Evolutionary conservation across 2,888 invertebrate species (phyloP).

Genomic region (Arge pagana): DNA sequence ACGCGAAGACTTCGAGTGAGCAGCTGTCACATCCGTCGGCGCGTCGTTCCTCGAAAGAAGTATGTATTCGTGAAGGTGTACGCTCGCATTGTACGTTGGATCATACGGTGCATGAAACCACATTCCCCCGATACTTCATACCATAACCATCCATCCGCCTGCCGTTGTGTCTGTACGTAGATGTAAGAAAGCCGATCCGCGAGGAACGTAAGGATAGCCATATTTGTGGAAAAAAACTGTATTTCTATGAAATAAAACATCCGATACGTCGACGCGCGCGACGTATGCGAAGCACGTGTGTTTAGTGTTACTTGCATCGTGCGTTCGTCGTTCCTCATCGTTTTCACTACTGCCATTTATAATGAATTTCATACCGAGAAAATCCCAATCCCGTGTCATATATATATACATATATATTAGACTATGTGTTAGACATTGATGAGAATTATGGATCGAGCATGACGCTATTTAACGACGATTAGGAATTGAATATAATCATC

Average conservation of each 20-base stretch:
- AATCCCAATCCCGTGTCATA: too few relatives aligned
- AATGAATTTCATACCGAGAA: too few relatives aligned
- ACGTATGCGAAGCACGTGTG: conserved; percentile 1
- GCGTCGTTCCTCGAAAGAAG: not conserved
- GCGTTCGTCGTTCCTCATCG: conserved; percentile 1
- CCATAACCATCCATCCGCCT: not conserved
- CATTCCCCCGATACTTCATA: not conserved
- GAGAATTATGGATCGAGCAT: too few relatives aligned
- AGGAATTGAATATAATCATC: too few relatives aligned
- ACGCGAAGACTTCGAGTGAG: too few relatives aligned
- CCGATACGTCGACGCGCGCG: not conserved
- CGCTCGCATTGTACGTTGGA: not conserved
- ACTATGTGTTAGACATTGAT: too few relatives aligned
- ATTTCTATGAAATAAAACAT: conserved; percentile 2
- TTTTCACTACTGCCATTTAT: too few relatives aligned
- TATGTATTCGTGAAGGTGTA: conserved; percentile 5
- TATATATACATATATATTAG: too few relatives aligned
- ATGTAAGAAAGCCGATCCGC: not conserved
- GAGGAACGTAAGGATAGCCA: not conserved
- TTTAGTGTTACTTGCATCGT: conserved; percentile 9
- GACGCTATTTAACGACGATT: too few relatives aligned
- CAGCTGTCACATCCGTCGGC: not conserved
- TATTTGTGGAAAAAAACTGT: not conserved
- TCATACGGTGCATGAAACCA: conserved; percentile 11
- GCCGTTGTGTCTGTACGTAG: not conserved